Conservation (phyloP, 2,113 vertebrate species). For the Cromileptes altivelis region DNA sequence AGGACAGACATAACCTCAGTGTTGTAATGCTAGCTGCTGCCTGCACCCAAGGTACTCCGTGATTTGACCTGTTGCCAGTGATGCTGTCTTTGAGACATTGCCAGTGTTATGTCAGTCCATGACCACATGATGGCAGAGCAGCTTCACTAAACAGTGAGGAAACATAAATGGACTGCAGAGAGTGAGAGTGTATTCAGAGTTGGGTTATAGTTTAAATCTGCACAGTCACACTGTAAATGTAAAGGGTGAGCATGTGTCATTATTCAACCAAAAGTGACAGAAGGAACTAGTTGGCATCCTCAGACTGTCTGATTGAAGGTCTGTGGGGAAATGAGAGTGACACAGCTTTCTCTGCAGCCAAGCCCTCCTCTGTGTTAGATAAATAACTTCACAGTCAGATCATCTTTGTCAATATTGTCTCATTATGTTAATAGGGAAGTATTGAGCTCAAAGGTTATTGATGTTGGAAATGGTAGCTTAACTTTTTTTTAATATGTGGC, state of each 20-base stretch:
- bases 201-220: too few species aligned
- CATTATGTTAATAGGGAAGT: background rate
- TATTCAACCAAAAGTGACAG: background rate
- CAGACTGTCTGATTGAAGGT: background rate
- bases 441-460: background rate
- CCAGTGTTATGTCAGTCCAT: background rate
- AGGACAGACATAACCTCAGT: too few species aligned
- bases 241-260: too few species aligned
- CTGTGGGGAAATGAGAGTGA: background rate
- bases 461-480: background rate
- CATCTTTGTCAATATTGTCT: background rate
- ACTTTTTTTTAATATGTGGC: too few species aligned
- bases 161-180: background rate
- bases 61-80: background rate
- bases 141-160: background rate
- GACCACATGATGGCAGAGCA: slow-evolving; percentile 61
- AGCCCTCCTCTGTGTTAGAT: background rate
- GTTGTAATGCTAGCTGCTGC: background rate
- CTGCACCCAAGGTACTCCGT: too few species aligned
- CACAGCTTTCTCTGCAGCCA: background rate
- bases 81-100: background rate
- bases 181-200: too few species aligned
- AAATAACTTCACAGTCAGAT: background rate
- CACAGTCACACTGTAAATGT: background rate
- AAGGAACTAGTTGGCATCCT: background rate